Base-by-base conservation (phyloP, 2,797 vertebrate species). In the Mormyrops attenuatus region DNA sequence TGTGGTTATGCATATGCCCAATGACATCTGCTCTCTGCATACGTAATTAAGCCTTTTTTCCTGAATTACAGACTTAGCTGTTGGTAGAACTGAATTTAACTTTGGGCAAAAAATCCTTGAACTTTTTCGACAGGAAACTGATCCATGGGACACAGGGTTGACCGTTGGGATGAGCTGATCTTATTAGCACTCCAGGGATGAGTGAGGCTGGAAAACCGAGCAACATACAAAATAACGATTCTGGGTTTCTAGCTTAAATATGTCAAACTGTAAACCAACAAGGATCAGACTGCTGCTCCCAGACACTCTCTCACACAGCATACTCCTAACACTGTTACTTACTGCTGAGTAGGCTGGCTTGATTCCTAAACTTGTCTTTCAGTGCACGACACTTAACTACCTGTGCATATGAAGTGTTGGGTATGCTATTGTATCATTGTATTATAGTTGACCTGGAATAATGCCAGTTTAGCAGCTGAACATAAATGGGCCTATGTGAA, bases 11-110 rank as follows among this genome's bases (percentile, higher is more conserved):
- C 41, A 47, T 47, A 82, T 82, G 77, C 38, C 41, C 41, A 82
- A 47, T 82, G 77, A 82, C 77, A 82, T 82, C 77, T 47, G 77
- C 77, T 82, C 38, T 82, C 77, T 82, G 77, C 77, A n/a, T 8
- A 20, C 7, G 77, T 82, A 82, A 63, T 63, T 9, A 22, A 47
- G 41, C 41, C 41, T 82, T 82, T 82, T 20, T 44, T 80, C 77
- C 8, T 82, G 17, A 82, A 47, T 82, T 82, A 82, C 20, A 82
- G 41, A 44, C 77, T 41, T 44, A 80, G 69, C 5, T 38, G 38
- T 41, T 20, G 15, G 30, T 82, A 82, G 77, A 82, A 22, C 41
- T 82, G 17, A 47, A 22, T 44, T 82, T 44, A 44, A 47, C 20
- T 44, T n/a, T 44, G 38, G 13, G 0, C 26, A 30, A 77, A 73